phyloP scores from a whole-genome alignment of 2,113 vertebrate species.

The Brachirus orientalis region DNA sequence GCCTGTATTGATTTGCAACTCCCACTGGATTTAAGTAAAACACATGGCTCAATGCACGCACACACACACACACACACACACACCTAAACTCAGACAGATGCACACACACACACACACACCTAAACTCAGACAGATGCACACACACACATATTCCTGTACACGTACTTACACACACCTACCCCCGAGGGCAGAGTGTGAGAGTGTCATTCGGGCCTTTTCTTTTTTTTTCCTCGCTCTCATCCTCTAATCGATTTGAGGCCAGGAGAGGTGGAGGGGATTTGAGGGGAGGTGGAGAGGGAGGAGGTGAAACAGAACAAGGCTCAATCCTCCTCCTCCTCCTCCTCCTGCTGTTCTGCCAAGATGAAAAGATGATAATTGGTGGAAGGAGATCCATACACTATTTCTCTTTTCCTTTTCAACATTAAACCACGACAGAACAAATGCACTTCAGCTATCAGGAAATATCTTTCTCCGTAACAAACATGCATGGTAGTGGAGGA shows the following conservation, averaged over 20 bases:
- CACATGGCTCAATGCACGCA: slow-evolving; percentile 22
- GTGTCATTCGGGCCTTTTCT: slow-evolving; percentile 60
- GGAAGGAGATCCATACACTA: slow-evolving; percentile 22
- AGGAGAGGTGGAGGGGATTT: slow-evolving; percentile 18
- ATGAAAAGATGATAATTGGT: slow-evolving; percentile 63
- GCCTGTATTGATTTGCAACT: slow-evolving; percentile 62
- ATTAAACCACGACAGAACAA: slow-evolving; percentile 25
- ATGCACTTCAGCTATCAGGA: slow-evolving; percentile 21
- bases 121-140: neutral
- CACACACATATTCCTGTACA: neutral
- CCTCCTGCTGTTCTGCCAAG: slow-evolving; percentile 4
- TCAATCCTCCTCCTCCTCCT: neutral
- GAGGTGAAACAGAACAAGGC: slow-evolving; percentile 10
- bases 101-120: neutral
- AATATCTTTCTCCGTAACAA: slow-evolving; percentile 10
- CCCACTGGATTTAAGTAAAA: slow-evolving; percentile 38
- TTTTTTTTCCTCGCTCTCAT: slow-evolving; percentile 36
- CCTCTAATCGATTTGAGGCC: slow-evolving; percentile 68
- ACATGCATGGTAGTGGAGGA: neutral
- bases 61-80: slow-evolving; percentile 5
- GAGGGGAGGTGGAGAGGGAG: neutral
- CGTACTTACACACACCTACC: neutral
- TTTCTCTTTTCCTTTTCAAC: slow-evolving; percentile 34
- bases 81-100: neutral
- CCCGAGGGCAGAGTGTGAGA: slow-evolving; percentile 45